Base-by-base conservation (phyloP, 2,797 vertebrate species). In the Chaetodon trifasciatus region DNA sequence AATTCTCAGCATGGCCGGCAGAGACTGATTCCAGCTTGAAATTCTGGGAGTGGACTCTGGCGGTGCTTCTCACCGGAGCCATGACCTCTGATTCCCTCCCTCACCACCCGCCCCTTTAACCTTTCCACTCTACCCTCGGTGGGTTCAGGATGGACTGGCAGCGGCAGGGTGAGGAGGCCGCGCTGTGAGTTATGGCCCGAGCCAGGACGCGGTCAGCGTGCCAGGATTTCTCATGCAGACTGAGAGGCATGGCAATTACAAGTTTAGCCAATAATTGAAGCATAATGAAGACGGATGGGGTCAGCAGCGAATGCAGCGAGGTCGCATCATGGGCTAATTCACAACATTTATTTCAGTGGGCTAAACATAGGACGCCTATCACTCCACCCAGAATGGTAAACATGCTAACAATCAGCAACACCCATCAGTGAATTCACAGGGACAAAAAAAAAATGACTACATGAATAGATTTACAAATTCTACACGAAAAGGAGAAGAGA, bases 231-330 rank as follows among this genome's bases (percentile, higher is more conserved):
- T 91, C 89, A 92, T 58, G 88, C 86, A 57, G 60, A 50, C 81
- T 47, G 84, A 91, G 82, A 87, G 76, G 82, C 84, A 75, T 47
- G 71, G 87, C 88, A 92, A 90, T 93, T 91, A 92, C 88, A 88
- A 91, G 70, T 85, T 84, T 11, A 78, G 89, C 66, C 70, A 69
- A 89, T 93, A 90, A 91, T 89, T 88, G 85, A 78, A 79, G 83
- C 47, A 15, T 90, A 90, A 93, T 93, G 90, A 79, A 94, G 93
- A 94, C 70, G 83, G 84, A 93, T 94, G 90, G 81, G 89, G 92
- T 91, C 85, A 57, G 77, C 19, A 2, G 87, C 23, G 55, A 90
- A 88, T 52, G 62, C 71, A 1, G 75, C 35, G 28, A 57, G 91
- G 89, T 89, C 83, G 5, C 82, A 84, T 82, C 82, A 53, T 46